Evolutionary conservation across 2,797 vertebrate genomes (phyloP).

Genomic region (Sus cebifrons): DNA sequence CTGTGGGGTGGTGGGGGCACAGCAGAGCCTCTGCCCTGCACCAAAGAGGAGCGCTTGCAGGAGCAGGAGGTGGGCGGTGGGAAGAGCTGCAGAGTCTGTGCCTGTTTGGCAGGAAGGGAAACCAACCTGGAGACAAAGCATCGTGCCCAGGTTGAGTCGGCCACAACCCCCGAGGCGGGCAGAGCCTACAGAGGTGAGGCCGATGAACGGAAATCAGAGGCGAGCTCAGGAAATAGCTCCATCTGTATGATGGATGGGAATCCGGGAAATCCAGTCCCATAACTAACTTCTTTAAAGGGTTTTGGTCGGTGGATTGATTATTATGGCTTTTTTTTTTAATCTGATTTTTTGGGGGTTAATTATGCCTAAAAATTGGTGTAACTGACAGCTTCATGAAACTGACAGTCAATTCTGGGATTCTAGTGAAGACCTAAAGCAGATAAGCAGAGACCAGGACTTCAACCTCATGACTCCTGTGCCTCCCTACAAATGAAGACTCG

Average conservation of each 20-base stretch:
- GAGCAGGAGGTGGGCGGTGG: background rate
- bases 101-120: background rate
- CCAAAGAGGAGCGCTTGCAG: background rate
- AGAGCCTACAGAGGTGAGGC: background rate
- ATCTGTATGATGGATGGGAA: background rate
- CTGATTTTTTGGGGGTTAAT: background rate
- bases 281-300: background rate
- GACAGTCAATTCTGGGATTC: background rate
- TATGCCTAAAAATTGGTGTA: background rate
- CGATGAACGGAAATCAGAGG: background rate
- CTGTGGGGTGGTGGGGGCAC: background rate
- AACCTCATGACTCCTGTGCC: background rate
- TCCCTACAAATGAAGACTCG: background rate
- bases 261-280: background rate
- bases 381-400: background rate
- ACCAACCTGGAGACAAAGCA: background rate
- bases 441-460: background rate
- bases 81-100: background rate
- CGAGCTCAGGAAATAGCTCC: background rate
- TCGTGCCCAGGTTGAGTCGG: background rate
- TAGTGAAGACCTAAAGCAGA: background rate
- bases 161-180: accelerated
- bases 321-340: background rate
- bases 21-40: too few relatives aligned
- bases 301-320: background rate